Base-by-base conservation (phyloP, 2,797 vertebrate genomes). In the Molossus alvarezi region DNA sequence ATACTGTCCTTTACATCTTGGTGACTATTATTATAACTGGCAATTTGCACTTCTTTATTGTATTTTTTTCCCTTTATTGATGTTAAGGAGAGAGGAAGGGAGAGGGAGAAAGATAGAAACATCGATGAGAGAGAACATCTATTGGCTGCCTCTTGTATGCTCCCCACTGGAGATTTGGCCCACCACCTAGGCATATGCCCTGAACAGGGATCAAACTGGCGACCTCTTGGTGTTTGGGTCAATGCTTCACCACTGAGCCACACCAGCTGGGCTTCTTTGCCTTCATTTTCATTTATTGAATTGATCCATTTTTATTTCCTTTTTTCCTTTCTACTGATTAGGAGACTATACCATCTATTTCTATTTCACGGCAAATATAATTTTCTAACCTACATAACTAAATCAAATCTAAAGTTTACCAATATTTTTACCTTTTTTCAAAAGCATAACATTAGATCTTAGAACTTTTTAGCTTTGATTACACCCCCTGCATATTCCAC, bases 341-440 rank as follows among this genome's bases (percentile, higher is more conserved):
- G 11, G 23, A 64, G 12, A 14, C 15, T 81, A 18, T 18, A 23
- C 0, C 4, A 4, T 48, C 6, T 18, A 77, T 53, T 75, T 90
- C 11, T 71, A 9, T 75, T 25, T 5, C 5, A 23, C 10, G 37
- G 2, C 65, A 3, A 81, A 21, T 58, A n/a, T 60, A 77, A 25
- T 73, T 94, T 82, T 91, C 17, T 72, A 86, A 41, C 3, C 7
- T 77, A 51, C 0, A 27, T 71, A 86, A 72, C 12, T 92, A 9
- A 94, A 48, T 73, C 72, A 62, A 94, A 58, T 76, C 33, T 58
- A 92, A 94, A 80, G 27, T n/a, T 88, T 79, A 76, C 1, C 5
- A 81, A 23, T 23, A 83, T 87, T 57, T 55, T 45, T 69, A 27
- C 1, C 1, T 15, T 58, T 82, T 33, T 73, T n/a, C 29, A 4